Evolutionary conservation across 2,113 vertebrate genomes (phyloP), one percentile per base, ranked within the genome.

Genomic region (Pampusana beccarii): DNA sequence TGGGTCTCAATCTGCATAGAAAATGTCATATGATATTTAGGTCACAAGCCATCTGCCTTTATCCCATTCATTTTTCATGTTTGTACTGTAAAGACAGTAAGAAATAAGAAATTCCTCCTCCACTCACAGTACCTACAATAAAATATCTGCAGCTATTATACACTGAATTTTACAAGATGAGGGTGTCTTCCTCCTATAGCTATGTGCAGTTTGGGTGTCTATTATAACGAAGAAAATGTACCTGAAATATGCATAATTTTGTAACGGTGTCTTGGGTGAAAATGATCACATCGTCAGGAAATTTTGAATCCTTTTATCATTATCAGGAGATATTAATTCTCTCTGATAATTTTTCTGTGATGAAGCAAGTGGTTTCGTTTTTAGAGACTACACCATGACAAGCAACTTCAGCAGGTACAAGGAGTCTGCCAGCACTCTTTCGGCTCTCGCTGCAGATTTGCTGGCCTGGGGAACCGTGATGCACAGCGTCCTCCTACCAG

Each of bases 81-180:
- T 75, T 79, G 23, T 0, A 0, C 18, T 89, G 16, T 57, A 33
- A 2, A 28, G 9, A n/a, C 12, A 44, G 6, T 16, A 24, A 23
- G 28, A 79, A 89, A 86, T 11, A 28, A 2, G 75, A 69, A 91
- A 80, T 53, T 64, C 6, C 60, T 34, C 24, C 4, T 48, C 6
- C 34, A 51, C 10, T 54, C n/a, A 53, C 9, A 58, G 21, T 51
- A 58, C 10, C 25, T 86, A 11, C 13, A 44, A 24, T 13, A 9
- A 86, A 69, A 46, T 80, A 60, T 40, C 46, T 77, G 6, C 23
- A 44, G 13, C 16, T 86, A 9, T 77, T 82, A 48, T 10, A 31
- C 7, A 38, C 5, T 25, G 25, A 75, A 11, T 73, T 88, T 83
- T 88, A 28, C 2, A 9, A 66, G 50, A 8, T 0, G 1, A 66